Percentiles rank a stretch among this genome's conserved stretches.
phyloP scores from a whole-genome alignment of 2,113 vertebrate species.

The Sinocyclocheilus anophthalmus region DNA sequence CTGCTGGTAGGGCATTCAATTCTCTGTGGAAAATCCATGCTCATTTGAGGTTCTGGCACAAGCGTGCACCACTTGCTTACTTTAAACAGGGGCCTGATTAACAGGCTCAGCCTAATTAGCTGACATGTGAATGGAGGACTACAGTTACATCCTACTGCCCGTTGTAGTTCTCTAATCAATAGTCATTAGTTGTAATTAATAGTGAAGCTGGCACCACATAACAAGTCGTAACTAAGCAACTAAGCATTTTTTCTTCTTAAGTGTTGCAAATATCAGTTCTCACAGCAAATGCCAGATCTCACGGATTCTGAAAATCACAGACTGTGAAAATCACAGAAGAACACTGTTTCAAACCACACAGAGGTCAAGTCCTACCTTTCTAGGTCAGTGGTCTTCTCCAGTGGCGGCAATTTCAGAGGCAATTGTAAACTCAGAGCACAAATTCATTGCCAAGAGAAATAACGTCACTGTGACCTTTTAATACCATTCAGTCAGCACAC shows the following conservation, averaged over 20 bases:
- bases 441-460: conserved; percentile 38
- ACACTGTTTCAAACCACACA: conserved; percentile 16
- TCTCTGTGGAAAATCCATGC: conserved; percentile 71
- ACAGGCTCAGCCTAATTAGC: conserved; percentile 50
- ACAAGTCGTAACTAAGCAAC: conserved; percentile 57
- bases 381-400: conserved; percentile 40
- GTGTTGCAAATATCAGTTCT: conserved; percentile 15
- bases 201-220: conserved; percentile 60
- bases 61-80: conserved; percentile 43
- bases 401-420: conserved; percentile 6
- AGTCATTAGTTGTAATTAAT: conserved; percentile 77
- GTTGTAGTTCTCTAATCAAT: conserved; percentile 64
- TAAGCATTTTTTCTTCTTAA: conserved; percentile 42
- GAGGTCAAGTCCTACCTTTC: conserved; percentile 48
- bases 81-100: conserved; percentile 60
- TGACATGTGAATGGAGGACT: conserved; percentile 52
- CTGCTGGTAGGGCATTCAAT: conserved; percentile 69
- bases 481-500: conserved; percentile 24
- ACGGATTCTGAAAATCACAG: conserved; percentile 5
- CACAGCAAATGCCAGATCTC: conserved; percentile 13
- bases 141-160: conserved; percentile 45
- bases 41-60: conserved; percentile 59
- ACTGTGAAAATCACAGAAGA: conserved; percentile 31
- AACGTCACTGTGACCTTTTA: conserved; percentile 45
- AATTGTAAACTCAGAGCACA: conserved; percentile 34